Evolutionary conservation across 2,888 invertebrate genomes (phyloP), one percentile per base, ranked within the genome.

Genomic region (Agrenia bidenticulata): DNA sequence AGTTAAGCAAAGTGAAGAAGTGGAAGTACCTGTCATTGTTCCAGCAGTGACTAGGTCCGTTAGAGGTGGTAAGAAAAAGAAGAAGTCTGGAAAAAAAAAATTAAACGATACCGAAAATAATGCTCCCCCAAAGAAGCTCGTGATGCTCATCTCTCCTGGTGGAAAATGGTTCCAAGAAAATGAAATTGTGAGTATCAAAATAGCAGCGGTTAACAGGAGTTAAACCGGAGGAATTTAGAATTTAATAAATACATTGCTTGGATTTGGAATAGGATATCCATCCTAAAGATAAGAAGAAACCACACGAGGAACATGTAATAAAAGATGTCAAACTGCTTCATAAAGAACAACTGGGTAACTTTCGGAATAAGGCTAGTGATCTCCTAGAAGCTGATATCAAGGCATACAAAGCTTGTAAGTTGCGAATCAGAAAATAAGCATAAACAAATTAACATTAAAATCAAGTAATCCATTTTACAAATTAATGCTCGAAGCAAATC

Each of bases 391-490:
- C 58, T 17, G 74, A 74, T 51, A 56, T 39, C 50, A 19, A 59
- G 24, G 57, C 69, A 11, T 74, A 72, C 54, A 63, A 37, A 66
- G 55, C 62, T 37, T 27, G 73, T 73, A 63, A 61, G 55, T 27
- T 45, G 5, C 4, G 5, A 19, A 15, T 45, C 5, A 15, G 19
- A 17, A 32, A 7, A 32, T 11, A 32, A 32, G n/a, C n/a, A n/a
- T n/a, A n/a, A n/a, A n/a, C n/a, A n/a, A n/a, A n/a, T n/a, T n/a
- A n/a, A n/a, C n/a, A n/a, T n/a, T n/a, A n/a, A n/a, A n/a, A n/a
- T n/a, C n/a, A n/a, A n/a, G n/a, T n/a, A n/a, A n/a, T n/a, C n/a
- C n/a, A n/a, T n/a, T n/a, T n/a, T n/a, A n/a, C n/a, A n/a, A n/a
- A n/a, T n/a, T n/a, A n/a, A n/a, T n/a, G n/a, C n/a, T n/a, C n/a